Conservation (phyloP, 2,888 invertebrate genomes). For the Phorcus lineatus region DNA sequence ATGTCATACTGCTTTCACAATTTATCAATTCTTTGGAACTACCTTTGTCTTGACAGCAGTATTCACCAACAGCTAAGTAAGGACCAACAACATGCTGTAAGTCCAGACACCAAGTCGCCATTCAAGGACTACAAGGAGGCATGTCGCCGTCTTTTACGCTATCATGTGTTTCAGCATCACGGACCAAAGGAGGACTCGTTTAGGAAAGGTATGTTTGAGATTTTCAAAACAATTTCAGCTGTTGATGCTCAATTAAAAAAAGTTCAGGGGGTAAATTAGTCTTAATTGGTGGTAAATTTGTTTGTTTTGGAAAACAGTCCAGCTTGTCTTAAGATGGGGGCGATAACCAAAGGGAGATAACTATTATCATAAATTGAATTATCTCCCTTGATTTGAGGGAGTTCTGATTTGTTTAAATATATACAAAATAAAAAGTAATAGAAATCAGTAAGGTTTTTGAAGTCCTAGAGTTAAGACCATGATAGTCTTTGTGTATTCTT, state of each 20-base stretch:
- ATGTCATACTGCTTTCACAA: too few species aligned
- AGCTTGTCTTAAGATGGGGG: too few species aligned
- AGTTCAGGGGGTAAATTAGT: too few species aligned
- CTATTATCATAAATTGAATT: not conserved
- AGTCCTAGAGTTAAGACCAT: too few species aligned
- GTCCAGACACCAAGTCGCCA: conserved; percentile 85
- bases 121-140: conserved; percentile 82
- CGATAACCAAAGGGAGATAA: not conserved
- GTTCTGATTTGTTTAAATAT: too few species aligned
- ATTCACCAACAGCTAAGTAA: conserved; percentile 85
- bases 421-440: too few species aligned
- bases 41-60: conserved; percentile 76
- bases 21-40: not conserved
- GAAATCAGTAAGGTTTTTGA: too few species aligned
- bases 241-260: too few species aligned
- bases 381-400: not conserved
- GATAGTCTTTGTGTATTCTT: too few species aligned
- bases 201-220: conserved; percentile 74
- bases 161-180: conserved; percentile 83
- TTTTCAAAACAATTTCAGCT: not conserved
- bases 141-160: conserved; percentile 84
- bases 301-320: too few species aligned
- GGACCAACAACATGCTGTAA: conserved; percentile 85
- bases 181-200: conserved; percentile 79
- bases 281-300: too few species aligned